Base-by-base conservation (phyloP, 2,888 invertebrate genomes). In the Hoplodrina ambigua region DNA sequence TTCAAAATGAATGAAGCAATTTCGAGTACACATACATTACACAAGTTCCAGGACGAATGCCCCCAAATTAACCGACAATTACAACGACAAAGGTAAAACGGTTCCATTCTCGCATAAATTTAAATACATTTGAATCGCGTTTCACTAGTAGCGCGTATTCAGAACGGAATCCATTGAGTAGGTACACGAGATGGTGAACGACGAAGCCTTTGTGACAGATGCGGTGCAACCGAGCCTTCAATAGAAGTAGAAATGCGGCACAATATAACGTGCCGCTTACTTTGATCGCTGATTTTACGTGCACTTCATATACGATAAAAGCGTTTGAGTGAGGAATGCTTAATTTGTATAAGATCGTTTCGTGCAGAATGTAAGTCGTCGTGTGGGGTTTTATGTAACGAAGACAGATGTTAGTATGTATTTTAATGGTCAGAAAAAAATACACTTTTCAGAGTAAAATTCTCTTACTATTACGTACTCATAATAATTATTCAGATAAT, bases 121-220 rank as follows among this genome's bases (percentile, higher is more conserved):
- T 69, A 72, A 78, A 81, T 80, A 77, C 54, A 81, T 78, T 73
- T 68, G 53, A 70, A 63, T 81, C 73, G 69, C 54, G 55, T 75
- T 67, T 54, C 55, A 67, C 59, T 72, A 66, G 84, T 73, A 68
- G 52, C 65, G 57, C 44, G 61, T 75, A 77, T 80, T 75, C 66
- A 71, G 56, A 44, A 56, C 62, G 57, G 62, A 56, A 75, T 74
- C 63, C 72, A 76, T 78, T 78, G 78, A 83, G 68, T 53, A 37
- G 8, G 37, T 37, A 72, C 60, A 44, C 57, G 76, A 73, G 66
- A 71, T 71, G 54, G 58, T 41, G 57, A 58, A 77, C 77, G 72
- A 67, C 84, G 68, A 33, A 41, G 79, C 80, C 86, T 88, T 90
- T 88, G 89, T 90, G 87, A 88, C 88, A 89, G 83, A 84, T 86